Conservation (phyloP, 2,888 invertebrate species). For the Apocheima hispidaria region DNA sequence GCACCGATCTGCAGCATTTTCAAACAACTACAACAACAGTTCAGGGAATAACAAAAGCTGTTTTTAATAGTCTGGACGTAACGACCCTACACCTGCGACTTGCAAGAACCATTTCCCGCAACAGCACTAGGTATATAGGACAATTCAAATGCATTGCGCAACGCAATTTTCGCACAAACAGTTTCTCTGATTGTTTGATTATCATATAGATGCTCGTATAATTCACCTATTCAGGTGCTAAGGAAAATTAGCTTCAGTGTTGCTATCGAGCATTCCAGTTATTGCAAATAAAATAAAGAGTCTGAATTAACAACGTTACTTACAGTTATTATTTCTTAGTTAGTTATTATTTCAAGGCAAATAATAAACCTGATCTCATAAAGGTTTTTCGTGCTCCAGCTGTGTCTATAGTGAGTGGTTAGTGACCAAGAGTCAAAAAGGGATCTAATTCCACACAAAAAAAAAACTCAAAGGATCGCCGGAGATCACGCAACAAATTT, state of each 20-base stretch:
- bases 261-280: no score
- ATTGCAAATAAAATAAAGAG: no score
- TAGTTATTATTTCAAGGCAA: no score
- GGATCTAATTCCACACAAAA: no score
- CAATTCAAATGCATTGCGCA: constrained; percentile 57
- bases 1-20: not conserved
- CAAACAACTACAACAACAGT: constrained; percentile 12
- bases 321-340: no score
- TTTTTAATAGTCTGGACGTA: constrained; percentile 25
- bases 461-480: no score
- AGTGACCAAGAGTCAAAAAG: no score
- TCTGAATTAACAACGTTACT: no score
- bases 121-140: constrained; percentile 32
- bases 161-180: constrained; percentile 70
- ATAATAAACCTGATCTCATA: no score
- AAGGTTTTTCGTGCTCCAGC: no score
- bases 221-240: constrained; percentile 29
- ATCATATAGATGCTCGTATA: constrained; percentile 63
- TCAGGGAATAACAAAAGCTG: constrained; percentile 16
- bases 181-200: constrained; percentile 65
- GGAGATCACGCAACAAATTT: no score
- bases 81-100: constrained; percentile 24
- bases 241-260: not conserved
- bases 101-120: constrained; percentile 18
- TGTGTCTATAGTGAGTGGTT: no score